These are phyloP conservation scores for Apodemus sylvaticus DNA, from an alignment of 2,113 vertebrate genomes.

Conservation along the genomic window DNA sequence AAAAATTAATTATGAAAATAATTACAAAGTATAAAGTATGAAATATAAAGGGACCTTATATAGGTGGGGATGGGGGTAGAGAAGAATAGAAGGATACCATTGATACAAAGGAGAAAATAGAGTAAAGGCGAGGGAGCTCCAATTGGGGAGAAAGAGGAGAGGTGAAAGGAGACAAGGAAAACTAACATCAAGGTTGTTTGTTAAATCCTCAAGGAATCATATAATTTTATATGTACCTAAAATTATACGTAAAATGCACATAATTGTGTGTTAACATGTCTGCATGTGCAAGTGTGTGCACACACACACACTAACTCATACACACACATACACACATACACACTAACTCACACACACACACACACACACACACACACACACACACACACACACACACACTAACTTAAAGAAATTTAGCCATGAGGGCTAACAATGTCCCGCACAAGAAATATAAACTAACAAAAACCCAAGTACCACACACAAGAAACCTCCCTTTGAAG, in stretches of 20 bases:
- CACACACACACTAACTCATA: accelerated
- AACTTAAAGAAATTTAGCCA: background rate
- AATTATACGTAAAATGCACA: background rate
- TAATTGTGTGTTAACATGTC: background rate
- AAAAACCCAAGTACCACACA: background rate
- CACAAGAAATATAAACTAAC: background rate
- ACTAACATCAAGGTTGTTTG: background rate
- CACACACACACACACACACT: background rate
- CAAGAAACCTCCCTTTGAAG: background rate
- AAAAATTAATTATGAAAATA: background rate
- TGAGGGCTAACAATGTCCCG: background rate
- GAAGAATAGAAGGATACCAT: background rate
- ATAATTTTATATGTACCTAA: background rate
- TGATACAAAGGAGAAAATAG: background rate
- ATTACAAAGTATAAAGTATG: too few species aligned
- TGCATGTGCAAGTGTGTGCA: too few species aligned
- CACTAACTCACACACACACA: background rate
- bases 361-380: accelerated
- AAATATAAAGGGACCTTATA: background rate
- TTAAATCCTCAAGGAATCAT: background rate
- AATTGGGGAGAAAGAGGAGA: too few species aligned
- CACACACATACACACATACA: background rate
- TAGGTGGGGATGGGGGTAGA: background rate
- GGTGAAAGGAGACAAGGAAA: background rate
- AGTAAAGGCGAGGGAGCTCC: background rate